Evolutionary conservation across 1,140 invertebrate species (phyloP), one percentile per base, ranked within the genome.

Genomic region (Mesaphorura yosii): DNA sequence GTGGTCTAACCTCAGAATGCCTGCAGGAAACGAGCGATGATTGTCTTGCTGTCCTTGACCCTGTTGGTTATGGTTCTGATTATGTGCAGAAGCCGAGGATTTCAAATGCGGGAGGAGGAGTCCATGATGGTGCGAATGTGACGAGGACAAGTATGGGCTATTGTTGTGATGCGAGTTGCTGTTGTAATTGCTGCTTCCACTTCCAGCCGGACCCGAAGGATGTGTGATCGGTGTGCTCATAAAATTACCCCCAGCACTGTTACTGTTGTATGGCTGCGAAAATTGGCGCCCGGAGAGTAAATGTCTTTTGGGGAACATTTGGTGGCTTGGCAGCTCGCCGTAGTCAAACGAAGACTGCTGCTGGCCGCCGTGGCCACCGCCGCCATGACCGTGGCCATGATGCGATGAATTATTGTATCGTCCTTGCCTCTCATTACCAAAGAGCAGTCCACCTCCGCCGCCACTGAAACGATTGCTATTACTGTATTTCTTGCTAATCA

Each of bases 291-390:
- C 46, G 15, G 48, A 39, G 4, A 61, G 53, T 38, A 61, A 51
- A 53, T 61, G 59, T 52, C 59, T 54, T 44, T 61, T 61, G 12
- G 59, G 59, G 47, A 61, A 61, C 55, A 58, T 61, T 55, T 61
- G 59, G 41, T 61, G 59, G 22, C 52, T 55, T 1, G 59, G 59
- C 3, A 61, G 50, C 53, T 61, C 59, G 27, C 59, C 59, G 29
- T 61, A 61, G 46, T 61, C 59, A 53, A 61, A 61, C 12, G 52
- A 55, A 37, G 49, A 48, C 34, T 60, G 53, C 29, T 58, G 51
- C 19, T 48, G 34, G n/a, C 20, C 22, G 10, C 31, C 40, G 6
- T 39, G 26, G 19, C 41, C 31, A 28, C 51, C 40, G 6, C 41
- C 17, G 19, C 41, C 31, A 28, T 44, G 10, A 34, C 31, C n/a